phyloP scores from a whole-genome alignment of 23 tunicate species.

The Clavelina lepadiformis region DNA sequence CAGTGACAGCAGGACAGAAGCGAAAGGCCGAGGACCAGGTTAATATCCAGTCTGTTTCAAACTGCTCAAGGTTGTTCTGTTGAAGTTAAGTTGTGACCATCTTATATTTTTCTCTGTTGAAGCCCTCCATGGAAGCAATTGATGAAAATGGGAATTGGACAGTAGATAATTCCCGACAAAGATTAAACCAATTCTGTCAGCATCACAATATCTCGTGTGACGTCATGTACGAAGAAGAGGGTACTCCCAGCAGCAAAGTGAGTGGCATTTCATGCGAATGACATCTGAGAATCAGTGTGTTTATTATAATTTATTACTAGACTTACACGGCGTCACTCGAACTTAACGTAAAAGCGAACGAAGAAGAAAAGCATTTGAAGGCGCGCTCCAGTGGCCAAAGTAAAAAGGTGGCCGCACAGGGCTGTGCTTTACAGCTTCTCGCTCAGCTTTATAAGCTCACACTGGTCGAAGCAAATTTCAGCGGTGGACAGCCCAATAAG shows the following conservation, averaged over 20 bases:
- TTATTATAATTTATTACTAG: too few relatives aligned
- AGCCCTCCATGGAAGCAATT: constrained; percentile 37
- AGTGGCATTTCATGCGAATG: too few relatives aligned
- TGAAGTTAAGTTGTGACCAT: too few relatives aligned
- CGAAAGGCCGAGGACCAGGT: constrained; percentile 79
- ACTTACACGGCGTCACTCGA: constrained; percentile 72
- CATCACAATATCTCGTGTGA: constrained; percentile 61
- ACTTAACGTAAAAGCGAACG: constrained; percentile 36
- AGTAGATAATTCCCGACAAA: constrained; percentile 67
- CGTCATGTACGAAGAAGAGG: constrained; percentile 64
- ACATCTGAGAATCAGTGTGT: too few relatives aligned
- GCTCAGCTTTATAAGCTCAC: constrained; percentile 69
- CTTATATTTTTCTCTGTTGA: too few relatives aligned
- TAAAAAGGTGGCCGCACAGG: constrained; percentile 77
- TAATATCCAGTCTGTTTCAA: constrained; percentile 29
- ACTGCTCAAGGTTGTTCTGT: constrained; percentile 2
- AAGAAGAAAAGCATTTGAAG: constrained; percentile 38
- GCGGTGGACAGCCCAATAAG: constrained; percentile 3
- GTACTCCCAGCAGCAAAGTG: constrained; percentile 36
- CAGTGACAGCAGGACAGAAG: constrained; percentile 24
- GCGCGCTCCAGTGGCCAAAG: constrained; percentile 47
- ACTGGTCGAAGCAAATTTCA: constrained; percentile 66
- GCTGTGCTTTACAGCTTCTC: constrained; percentile 62
- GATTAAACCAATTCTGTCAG: constrained; percentile 78
- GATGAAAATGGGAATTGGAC: constrained; percentile 98